Percentiles rank a stretch among this genome's conserved stretches.
phyloP scores from a whole-genome alignment of 2,113 vertebrate genomes.

The Emberiza fucata region DNA sequence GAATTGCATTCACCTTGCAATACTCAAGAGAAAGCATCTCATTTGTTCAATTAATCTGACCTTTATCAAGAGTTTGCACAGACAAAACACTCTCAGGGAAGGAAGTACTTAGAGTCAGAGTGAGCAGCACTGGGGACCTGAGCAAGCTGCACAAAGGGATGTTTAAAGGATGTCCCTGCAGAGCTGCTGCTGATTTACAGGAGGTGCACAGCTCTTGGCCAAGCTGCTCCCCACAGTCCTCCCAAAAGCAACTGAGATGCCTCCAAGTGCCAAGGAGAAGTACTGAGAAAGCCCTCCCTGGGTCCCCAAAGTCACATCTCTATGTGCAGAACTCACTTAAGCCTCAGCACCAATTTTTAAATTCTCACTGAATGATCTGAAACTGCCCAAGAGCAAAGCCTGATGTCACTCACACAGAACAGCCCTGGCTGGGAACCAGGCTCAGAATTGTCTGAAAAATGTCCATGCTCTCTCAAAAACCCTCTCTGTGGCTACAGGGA shows the following conservation, averaged over 20 bases:
- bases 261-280: not conserved
- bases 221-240: not conserved
- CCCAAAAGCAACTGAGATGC: not conserved
- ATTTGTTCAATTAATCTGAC: conserved; percentile 52
- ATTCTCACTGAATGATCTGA: not conserved
- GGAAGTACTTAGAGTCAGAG: not conserved
- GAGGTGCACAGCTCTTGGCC: not conserved
- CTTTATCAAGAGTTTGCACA: conserved; percentile 33
- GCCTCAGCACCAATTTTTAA: not conserved
- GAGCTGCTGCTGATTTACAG: not conserved
- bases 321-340: not conserved
- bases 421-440: not conserved
- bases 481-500: not conserved
- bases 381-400: not conserved
- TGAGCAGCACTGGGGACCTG: not conserved
- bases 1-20: conserved; percentile 6
- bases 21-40: not conserved
- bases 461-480: accelerated
- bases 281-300: not conserved
- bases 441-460: not conserved
- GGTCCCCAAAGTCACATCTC: not conserved
- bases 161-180: not conserved
- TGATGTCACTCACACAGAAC: not conserved
- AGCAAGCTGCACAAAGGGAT: not conserved
- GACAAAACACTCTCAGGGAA: not conserved